Evolutionary conservation across 2,888 invertebrate species (phyloP), one percentile per base, ranked within the genome.

Genomic region (Pantelozetes paolii): DNA sequence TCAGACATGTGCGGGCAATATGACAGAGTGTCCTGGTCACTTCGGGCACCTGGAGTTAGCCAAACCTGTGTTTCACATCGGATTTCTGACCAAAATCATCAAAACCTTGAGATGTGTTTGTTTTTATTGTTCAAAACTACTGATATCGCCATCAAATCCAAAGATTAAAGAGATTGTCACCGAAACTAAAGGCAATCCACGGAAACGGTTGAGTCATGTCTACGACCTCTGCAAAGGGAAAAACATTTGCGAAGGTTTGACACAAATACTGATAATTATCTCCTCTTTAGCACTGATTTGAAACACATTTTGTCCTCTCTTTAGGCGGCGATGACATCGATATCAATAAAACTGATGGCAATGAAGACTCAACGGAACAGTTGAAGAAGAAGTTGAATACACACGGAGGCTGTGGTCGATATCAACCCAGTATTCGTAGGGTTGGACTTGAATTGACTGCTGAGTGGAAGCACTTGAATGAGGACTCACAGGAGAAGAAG

Each of bases 381-480:
- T 32, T 70, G 18, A 73, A 62, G 57, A 75, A 75, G 48, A 88
- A 86, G 78, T 88, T 87, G 82, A 87, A 87, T 79, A 87, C 88
- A 18, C 95, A 97, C 82, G 96, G 97, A 72, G 99, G 99, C 80
- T 99, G 99, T 84, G 99, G 99, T 79, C 89, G 98, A 78, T 97
- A 94, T 81, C 99, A 99, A 82, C 99, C 99, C 0, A 92, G 90
- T 73, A 91, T 98, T 71, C 86, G 92, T 76, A 85, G 96, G 75
- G 87, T 88, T 48, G 98, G 97, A 0, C 85, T 99, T 62, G 98
- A 99, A 80, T 85, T 99, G 57, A 89, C 90, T 0, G 98, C 97
- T 0, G 98, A 99, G 84, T 99, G 99, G 99, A 99, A 95, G 83
- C 91, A 97, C 82, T 89, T 93, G 0, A 99, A 99, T 83, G 99